Percentiles rank a stretch among this genome's conserved stretches.
Conservation (phyloP, 1,140 invertebrate species). For the Drosophila watanabei region DNA sequence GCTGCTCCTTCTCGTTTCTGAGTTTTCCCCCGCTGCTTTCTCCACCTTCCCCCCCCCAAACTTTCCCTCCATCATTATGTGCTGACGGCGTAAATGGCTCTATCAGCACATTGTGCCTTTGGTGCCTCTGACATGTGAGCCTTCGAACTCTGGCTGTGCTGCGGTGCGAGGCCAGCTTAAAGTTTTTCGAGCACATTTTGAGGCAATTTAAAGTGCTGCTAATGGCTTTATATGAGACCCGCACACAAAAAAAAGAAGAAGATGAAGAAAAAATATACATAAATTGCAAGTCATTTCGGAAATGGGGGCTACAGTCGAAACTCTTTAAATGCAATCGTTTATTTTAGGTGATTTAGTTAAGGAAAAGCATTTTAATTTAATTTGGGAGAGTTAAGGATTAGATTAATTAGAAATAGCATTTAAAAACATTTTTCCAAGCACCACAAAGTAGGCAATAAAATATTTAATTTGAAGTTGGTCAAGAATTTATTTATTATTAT, state of each 20-base stretch:
- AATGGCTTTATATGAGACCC: conserved; percentile 68
- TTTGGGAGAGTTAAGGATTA: not conserved
- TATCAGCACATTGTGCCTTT: conserved; percentile 75
- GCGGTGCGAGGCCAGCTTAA: conserved; percentile 47
- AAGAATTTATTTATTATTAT: no score
- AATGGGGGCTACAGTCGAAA: conserved; percentile 7
- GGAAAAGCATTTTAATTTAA: no score
- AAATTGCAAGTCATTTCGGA: conserved; percentile 61
- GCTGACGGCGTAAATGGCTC: conserved; percentile 83
- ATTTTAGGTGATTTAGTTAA: not conserved
- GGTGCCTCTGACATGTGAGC: conserved; percentile 65
- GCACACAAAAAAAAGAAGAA: conserved; percentile 4
- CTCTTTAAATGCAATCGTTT: not conserved
- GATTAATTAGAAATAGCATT: not conserved
- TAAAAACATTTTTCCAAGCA: not conserved
- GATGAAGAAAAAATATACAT: conserved; percentile 16
- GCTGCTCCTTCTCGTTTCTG: conserved; percentile 35
- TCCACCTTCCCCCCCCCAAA: no score
- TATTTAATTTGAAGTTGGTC: not conserved
- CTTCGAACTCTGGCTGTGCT: conserved; percentile 13
- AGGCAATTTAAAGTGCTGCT: conserved; percentile 73
- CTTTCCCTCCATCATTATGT: conserved; percentile 74
- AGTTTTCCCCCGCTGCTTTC: not conserved
- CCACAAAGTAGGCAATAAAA: not conserved
- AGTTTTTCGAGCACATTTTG: conserved; percentile 50